These are phyloP conservation scores for Chironomus tentans DNA, from an alignment of 2,888 invertebrate species.

Conservation along the genomic window DNA sequence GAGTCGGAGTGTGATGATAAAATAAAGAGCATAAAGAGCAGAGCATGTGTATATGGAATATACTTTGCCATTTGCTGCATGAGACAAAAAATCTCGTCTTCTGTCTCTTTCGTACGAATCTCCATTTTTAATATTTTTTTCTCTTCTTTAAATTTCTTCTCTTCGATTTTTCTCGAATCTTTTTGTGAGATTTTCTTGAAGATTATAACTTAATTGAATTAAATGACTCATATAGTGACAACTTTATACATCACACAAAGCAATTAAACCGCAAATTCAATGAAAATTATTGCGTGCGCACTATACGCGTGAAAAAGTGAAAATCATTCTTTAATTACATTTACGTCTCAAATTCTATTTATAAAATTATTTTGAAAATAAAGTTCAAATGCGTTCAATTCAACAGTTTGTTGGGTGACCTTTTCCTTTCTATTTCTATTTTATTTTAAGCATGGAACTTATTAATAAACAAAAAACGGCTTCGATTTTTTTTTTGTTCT, in stretches of 20 bases:
- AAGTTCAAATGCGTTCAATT: neutral
- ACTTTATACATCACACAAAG: too few relatives aligned
- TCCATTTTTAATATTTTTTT: slow-evolving; percentile 17
- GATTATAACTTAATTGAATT: too few relatives aligned
- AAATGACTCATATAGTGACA: too few relatives aligned
- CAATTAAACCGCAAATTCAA: too few relatives aligned
- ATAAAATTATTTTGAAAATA: neutral
- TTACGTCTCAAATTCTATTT: too few relatives aligned
- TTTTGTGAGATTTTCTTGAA: too few relatives aligned
- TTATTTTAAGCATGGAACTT: neutral
- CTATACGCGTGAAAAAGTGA: too few relatives aligned
- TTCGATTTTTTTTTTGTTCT: neutral
- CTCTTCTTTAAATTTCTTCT: slow-evolving; percentile 16
- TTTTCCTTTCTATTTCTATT: too few relatives aligned
- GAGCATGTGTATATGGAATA: neutral
- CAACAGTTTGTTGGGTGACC: neutral
- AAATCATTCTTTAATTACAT: too few relatives aligned
- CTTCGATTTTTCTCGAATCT: neutral
- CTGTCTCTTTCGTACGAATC: slow-evolving; percentile 2
- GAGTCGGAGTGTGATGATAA: neutral
- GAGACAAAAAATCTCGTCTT: slow-evolving; percentile 8
- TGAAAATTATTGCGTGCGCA: too few relatives aligned
- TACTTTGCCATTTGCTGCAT: neutral
- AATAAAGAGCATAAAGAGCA: slow-evolving; percentile 3
- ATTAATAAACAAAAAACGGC: neutral